A percentile compares a stretch with the other conserved stretches of the same genome.
phyloP scores from a whole-genome alignment of 2,888 invertebrate species.

The Vannuccia rotundouncinata region DNA sequence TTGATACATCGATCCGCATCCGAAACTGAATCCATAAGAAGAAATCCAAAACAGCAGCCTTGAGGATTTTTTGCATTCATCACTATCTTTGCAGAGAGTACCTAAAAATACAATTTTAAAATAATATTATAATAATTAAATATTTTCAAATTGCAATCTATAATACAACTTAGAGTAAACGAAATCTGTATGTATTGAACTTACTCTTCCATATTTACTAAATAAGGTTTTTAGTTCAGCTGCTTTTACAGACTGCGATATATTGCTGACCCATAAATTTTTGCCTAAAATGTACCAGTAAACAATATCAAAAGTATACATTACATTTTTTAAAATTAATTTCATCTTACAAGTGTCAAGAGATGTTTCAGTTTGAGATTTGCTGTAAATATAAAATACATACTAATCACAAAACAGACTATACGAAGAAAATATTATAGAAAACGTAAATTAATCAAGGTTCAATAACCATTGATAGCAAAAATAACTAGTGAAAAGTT shows the following conservation, averaged over 20 bases:
- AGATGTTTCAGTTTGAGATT: neutral
- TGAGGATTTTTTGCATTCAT: conserved; percentile 19
- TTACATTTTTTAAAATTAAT: too few species aligned
- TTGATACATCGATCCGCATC: conserved; percentile 24
- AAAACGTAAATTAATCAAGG: too few species aligned
- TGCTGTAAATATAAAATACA: neutral
- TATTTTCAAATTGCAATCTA: neutral
- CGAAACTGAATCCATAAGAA: neutral
- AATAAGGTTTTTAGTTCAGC: neutral
- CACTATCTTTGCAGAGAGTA: neutral
- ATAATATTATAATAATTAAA: neutral
- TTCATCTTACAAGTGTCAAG: neutral
- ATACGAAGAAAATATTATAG: too few species aligned
- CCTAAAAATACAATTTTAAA: neutral
- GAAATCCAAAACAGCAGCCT: conserved; percentile 15
- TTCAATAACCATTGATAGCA: too few species aligned
- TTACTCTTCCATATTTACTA: conserved; percentile 17
- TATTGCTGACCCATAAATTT: conserved; percentile 10
- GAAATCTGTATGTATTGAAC: neutral
- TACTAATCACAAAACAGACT: too few species aligned
- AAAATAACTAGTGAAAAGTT: too few species aligned
- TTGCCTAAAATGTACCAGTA: neutral
- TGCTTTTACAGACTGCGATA: conserved; percentile 5
- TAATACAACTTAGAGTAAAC: neutral
- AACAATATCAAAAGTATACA: neutral